Evolutionary conservation across 2,113 vertebrate genomes (phyloP).

Genomic region (Scalopus aquaticus): DNA sequence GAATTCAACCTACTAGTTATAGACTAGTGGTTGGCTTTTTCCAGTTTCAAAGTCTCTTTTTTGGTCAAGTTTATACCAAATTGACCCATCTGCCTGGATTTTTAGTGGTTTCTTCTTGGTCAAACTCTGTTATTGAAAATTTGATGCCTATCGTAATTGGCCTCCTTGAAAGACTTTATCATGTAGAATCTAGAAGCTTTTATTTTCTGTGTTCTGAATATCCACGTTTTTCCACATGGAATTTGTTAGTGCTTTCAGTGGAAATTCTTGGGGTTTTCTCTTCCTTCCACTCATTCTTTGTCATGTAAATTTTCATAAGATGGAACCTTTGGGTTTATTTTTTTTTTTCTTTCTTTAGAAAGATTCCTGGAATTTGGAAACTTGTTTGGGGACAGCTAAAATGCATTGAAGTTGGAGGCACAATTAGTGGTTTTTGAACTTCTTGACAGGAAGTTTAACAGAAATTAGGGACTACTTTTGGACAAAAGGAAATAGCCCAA

Average conservation of each 20-base stretch:
- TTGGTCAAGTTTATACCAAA: not conserved
- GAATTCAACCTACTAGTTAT: not conserved
- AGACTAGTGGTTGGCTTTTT: not conserved
- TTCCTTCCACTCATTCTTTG: not conserved
- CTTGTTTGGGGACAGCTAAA: constrained; percentile 26
- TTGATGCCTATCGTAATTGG: not conserved
- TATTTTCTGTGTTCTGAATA: not conserved
- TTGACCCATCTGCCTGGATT: not conserved
- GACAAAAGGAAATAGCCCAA: constrained; percentile 10
- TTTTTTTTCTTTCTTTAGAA: not conserved
- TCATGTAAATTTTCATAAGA: constrained; percentile 18
- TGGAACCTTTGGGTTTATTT: not conserved
- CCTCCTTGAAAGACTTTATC: not conserved
- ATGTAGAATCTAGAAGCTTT: not conserved
- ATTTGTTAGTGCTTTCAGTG: not conserved
- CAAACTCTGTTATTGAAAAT: constrained; percentile 21
- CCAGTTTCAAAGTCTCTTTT: not conserved
- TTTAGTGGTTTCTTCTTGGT: not conserved
- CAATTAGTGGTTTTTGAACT: constrained; percentile 37
- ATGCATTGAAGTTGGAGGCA: not conserved
- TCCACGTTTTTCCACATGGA: not conserved
- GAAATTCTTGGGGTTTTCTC: not conserved
- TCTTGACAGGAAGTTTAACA: constrained; percentile 29
- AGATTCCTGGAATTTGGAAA: constrained; percentile 38
- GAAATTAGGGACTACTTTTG: constrained; percentile 45